Evolutionary conservation across 2,113 vertebrate genomes (phyloP).

Genomic region (Myotis yumanensis): DNA sequence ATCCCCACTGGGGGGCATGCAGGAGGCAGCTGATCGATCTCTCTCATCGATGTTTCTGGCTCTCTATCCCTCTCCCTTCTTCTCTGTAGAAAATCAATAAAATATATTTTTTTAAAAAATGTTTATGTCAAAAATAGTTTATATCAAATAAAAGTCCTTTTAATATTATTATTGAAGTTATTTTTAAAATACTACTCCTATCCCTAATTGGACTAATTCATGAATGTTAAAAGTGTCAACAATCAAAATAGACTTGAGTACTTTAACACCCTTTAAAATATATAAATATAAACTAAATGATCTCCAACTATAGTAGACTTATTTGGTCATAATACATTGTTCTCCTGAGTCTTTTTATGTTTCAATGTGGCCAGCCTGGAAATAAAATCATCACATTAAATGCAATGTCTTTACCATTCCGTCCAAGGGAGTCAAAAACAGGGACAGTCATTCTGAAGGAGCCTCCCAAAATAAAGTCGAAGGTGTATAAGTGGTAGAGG

Average conservation of each 20-base stretch:
- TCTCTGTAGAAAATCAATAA: no score
- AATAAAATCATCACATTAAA: conserved; percentile 18
- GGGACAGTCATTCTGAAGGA: background rate
- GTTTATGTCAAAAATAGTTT: background rate
- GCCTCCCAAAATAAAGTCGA: background rate
- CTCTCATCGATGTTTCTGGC: no score
- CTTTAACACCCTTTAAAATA: background rate
- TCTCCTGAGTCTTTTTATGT: background rate
- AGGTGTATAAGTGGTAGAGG: background rate
- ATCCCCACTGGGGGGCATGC: no score
- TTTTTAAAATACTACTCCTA: background rate
- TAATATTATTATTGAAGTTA: conserved; percentile 20
- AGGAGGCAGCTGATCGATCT: no score
- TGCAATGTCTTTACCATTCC: background rate
- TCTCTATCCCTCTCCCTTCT: no score
- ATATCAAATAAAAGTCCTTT: background rate
- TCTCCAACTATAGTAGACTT: background rate
- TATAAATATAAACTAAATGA: conserved; percentile 9
- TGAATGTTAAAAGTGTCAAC: conserved; percentile 9
- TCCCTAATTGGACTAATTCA: background rate
- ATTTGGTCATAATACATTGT: background rate
- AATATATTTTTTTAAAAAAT: no score
- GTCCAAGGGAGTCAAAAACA: background rate
- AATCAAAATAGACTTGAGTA: background rate
- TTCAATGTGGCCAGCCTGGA: background rate